phyloP scores from a whole-genome alignment of 2,888 invertebrate species.

The Lomographa bimaculata region DNA sequence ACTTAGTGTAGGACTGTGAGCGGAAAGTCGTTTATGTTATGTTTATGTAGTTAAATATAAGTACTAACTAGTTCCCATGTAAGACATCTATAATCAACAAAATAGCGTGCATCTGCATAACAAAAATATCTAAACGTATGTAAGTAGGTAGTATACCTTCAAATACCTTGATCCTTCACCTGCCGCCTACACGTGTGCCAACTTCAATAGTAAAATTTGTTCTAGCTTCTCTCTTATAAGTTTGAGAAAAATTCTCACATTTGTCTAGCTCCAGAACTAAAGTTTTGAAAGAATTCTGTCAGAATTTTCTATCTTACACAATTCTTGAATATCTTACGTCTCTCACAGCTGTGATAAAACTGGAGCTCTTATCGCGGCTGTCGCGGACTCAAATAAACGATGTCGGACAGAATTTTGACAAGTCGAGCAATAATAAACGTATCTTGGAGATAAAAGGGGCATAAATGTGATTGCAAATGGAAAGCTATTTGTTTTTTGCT shows the following conservation, averaged over 20 bases:
- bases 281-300: slow-evolving; percentile 22
- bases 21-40: too few relatives aligned
- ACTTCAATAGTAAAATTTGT: slow-evolving; percentile 18
- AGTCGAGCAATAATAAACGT: slow-evolving; percentile 26
- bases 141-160: too few relatives aligned
- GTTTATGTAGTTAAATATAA: too few relatives aligned
- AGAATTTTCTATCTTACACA: slow-evolving; percentile 22
- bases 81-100: too few relatives aligned
- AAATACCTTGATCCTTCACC: slow-evolving; percentile 17
- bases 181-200: slow-evolving; percentile 8
- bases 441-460: slow-evolving; percentile 19
- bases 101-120: too few relatives aligned
- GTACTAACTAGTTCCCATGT: too few relatives aligned
- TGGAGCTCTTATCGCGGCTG: slow-evolving; percentile 26
- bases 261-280: slow-evolving; percentile 21
- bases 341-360: slow-evolving; percentile 29
- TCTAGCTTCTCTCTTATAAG: slow-evolving; percentile 12
- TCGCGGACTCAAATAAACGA: slow-evolving; percentile 30
- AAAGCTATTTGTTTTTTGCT: neutral
- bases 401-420: slow-evolving; percentile 30
- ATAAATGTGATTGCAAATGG: slow-evolving; percentile 6
- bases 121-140: too few relatives aligned
- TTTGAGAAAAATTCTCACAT: slow-evolving; percentile 24
- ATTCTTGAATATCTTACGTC: slow-evolving; percentile 24
- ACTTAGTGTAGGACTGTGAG: too few relatives aligned